Conservation (phyloP, 2,113 vertebrate species). For the Tragelaphus scriptus region DNA sequence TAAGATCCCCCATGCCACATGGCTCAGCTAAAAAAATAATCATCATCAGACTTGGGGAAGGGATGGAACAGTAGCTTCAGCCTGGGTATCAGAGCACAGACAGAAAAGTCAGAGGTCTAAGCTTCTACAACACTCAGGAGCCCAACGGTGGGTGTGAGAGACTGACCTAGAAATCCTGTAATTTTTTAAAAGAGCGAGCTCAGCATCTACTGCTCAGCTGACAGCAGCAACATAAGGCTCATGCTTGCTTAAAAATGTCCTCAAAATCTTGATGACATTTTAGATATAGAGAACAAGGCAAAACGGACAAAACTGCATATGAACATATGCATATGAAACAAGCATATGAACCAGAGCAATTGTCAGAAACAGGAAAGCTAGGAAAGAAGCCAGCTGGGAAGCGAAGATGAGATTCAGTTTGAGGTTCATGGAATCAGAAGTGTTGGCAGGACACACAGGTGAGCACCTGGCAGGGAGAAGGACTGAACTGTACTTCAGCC, state of each 20-base stretch:
- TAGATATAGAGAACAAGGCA: neutral
- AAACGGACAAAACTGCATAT: neutral
- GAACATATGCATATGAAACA: neutral
- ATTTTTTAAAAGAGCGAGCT: neutral
- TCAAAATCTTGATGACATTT: conserved; percentile 13
- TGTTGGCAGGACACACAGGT: neutral
- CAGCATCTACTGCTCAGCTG: neutral
- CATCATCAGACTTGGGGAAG: neutral
- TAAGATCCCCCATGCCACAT: neutral
- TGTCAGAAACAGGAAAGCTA: neutral
- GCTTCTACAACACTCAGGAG: neutral
- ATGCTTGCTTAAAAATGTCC: neutral
- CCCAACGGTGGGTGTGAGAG: neutral
- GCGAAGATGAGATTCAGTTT: neutral
- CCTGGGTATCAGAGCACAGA: neutral
- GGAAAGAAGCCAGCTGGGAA: neutral
- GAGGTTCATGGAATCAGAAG: neutral
- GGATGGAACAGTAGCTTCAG: neutral
- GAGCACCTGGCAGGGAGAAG: neutral
- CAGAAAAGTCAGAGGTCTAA: neutral
- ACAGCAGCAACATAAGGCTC: neutral
- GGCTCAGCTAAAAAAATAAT: neutral
- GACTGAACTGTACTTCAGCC: neutral
- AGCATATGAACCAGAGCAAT: neutral
- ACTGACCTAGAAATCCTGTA: neutral